Evolutionary conservation across 2,888 invertebrate species (phyloP).

Genomic region (Embidobia sp.): DNA sequence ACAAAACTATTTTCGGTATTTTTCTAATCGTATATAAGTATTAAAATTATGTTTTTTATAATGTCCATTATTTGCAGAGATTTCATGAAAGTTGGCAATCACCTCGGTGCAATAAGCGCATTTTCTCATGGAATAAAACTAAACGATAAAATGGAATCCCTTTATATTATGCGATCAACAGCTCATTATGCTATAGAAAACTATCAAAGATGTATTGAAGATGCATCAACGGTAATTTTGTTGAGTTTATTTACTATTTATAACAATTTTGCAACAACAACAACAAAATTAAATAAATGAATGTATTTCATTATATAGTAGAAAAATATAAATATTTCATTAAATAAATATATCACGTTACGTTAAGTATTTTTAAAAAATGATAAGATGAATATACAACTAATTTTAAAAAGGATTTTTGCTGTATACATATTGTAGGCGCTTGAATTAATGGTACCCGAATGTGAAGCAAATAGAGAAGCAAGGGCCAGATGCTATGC

Average conservation of each 20-base stretch:
- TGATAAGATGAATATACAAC: too few relatives aligned
- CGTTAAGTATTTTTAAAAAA: too few relatives aligned
- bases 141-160: slow-evolving; percentile 87
- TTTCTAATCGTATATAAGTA: too few relatives aligned
- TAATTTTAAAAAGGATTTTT: too few relatives aligned
- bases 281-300: slow-evolving; percentile 16
- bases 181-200: slow-evolving; percentile 91
- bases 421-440: slow-evolving; percentile 82
- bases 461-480: slow-evolving; percentile 87
- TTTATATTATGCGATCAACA: slow-evolving; percentile 89
- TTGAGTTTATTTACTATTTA: too few relatives aligned
- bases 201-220: slow-evolving; percentile 86
- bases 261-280: too few relatives aligned
- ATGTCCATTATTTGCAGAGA: slow-evolving; percentile 81
- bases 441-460: slow-evolving; percentile 88
- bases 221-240: slow-evolving; percentile 84
- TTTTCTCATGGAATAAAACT: slow-evolving; percentile 90
- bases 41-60: too few relatives aligned
- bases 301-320: too few relatives aligned
- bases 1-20: too few relatives aligned
- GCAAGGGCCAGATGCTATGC: slow-evolving; percentile 89
- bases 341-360: too few relatives aligned
- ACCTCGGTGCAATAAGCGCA: slow-evolving; percentile 90
- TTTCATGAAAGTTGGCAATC: slow-evolving; percentile 89
- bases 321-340: too few relatives aligned